Base-by-base conservation (phyloP, 2,797 vertebrate species). In the Tympanoctomys barrerae region DNA sequence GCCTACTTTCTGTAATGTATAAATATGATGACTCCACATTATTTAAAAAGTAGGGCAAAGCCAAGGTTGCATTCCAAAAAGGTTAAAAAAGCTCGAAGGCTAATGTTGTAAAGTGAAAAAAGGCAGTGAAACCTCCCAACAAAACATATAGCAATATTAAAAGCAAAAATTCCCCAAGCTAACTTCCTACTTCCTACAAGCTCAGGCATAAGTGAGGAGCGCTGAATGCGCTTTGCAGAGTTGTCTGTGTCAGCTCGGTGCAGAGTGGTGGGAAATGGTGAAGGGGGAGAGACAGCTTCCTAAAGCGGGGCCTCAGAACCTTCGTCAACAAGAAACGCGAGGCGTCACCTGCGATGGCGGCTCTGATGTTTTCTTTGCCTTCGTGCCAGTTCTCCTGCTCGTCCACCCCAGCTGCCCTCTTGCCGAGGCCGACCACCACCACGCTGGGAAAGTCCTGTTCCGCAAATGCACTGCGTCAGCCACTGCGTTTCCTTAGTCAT, bases 281-380 rank as follows among this genome's bases (percentile, higher is more conserved):
- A 52, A 7, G 26, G 5, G 31, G 22, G 28, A 49, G 21, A 36
- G n/a, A n/a, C 2, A 2, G 42, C 1, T 1, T 31, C 36, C 46
- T 46, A 79, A 52, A 33, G 36, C 36, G n/a, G 0, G 82, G 66
- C 52, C 62, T 12, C 0, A 11, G 70, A 81, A 36, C 46, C 68
- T 31, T n/a, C 18, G 64, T 7, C 12, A 78, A 11, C 0, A 19
- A 13, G 52, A 26, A 78, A 88, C 4, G 16, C 33, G 19, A 80
- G 68, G 42, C 71, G 21, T 97, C 91, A 99, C 99, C 99, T 98
- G 99, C 99, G 62, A 99, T 97, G 2, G 99, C 99, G 52, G 98
- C 97, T 95, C 99, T 98, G 97, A 99, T 98, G 97, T 99, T 99
- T 98, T 99, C 99, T 98, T 99, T 99, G 98, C 98, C 98, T 97